Evolutionary conservation across 2,888 invertebrate species (phyloP), one percentile per base, ranked within the genome.

Genomic region (Epistrophella euchroma): DNA sequence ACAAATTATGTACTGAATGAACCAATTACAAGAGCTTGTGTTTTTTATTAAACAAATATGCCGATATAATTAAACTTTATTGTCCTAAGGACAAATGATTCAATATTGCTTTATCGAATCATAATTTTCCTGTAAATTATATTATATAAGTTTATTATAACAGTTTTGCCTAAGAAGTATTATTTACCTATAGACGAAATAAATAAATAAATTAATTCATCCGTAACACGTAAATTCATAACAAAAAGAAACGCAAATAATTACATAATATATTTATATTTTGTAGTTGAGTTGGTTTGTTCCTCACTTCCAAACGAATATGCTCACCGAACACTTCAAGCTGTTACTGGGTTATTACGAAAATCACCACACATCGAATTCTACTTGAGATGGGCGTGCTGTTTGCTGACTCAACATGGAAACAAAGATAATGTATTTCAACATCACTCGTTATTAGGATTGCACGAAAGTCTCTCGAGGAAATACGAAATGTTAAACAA

Each of bases 361-460:
- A 94, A 94, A 40, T 96, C 97, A 1, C 94, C 95, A 0, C 98
- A 99, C 90, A 90, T 99, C 52, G 97, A 99, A 90, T 98, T 97
- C 90, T 97, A 99, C 90, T 93, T 98, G 45, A 92, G 94, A 56
- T 98, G 98, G 98, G 93, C 95, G 47, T 94, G 95, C 88, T 92
- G 93, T 17, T 91, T 98, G 3, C 91, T 98, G 45, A 95, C 94
- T 0, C 91, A 92, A 43, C 95, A 96, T 90, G 95, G 96, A 10
- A 93, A 94, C 91, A 94, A 84, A 91, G 93, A 91, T 88, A 94
- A 88, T 91, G 94, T 89, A 93, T 95, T 90, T 94, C 96, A 84
- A 93, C 95, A 92, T 94, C 95, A 47, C 28, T 94, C 95, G 0
- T 91, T 98, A 11, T 91, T 97, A 70, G 94, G 95, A 0, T 89